Conservation (phyloP, 2,888 invertebrate species). For the Cantharis rustica region DNA sequence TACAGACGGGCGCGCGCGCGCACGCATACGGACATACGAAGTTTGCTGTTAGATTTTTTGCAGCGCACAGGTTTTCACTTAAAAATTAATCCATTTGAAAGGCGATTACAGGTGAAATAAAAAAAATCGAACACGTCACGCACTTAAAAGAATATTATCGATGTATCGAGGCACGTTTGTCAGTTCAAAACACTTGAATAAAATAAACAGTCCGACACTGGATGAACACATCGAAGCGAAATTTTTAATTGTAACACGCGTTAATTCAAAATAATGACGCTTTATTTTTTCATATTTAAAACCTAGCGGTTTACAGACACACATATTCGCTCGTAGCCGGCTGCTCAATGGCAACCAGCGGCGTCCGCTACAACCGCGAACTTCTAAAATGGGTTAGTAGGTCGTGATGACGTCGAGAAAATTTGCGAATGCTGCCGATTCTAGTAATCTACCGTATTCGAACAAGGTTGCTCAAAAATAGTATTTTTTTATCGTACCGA, state of each 20-base stretch:
- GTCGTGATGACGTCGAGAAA: constrained; percentile 65
- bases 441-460: constrained; percentile 65
- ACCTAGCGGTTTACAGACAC: constrained; percentile 11
- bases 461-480: constrained; percentile 48
- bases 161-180: constrained; percentile 7
- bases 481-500: constrained; percentile 42
- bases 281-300: background rate
- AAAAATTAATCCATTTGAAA: background rate
- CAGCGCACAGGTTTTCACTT: background rate
- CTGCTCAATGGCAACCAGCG: constrained; percentile 52
- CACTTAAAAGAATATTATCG: background rate
- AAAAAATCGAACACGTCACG: background rate
- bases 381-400: constrained; percentile 71
- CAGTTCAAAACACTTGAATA: constrained; percentile 17
- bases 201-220: background rate
- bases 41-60: background rate
- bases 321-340: constrained; percentile 39
- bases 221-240: background rate
- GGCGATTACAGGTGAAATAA: background rate
- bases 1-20: background rate
- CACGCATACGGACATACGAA: background rate
- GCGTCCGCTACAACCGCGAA: constrained; percentile 49
- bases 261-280: background rate
- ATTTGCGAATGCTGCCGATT: constrained; percentile 72
- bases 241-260: background rate